Base-by-base conservation (phyloP, 2,888 invertebrate genomes). In the Macrosiphum euphorbiae region DNA sequence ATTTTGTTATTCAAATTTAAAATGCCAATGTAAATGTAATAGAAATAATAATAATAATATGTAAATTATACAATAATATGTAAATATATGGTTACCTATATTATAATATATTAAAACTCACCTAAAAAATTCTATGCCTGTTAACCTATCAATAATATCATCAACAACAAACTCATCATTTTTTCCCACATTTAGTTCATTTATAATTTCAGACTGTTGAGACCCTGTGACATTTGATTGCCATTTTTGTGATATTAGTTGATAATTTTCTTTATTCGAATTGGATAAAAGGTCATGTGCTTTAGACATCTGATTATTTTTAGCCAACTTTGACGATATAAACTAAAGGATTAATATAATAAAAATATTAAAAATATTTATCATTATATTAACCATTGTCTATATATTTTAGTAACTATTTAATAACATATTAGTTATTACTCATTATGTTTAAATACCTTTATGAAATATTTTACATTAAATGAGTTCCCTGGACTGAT, bases 391-490 rank as follows among this genome's bases (percentile, higher is more conserved):
- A 20, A 35, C 35, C 11, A n/a, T 61, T 61, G 3, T 8, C 24
- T 67, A n/a, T 7, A 67, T 35, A 35, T 67, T 67, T 67, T 67
- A 67, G 20, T n/a, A 67, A 67, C 4, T 67, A 61, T 61, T 13
- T 67, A 67, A n/a, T 35, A 35, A 35, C 13, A 35, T 78, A 35
- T 44, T 44, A 44, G n/a, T n/a, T n/a, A n/a, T n/a, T n/a, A n/a
- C n/a, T n/a, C 0, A 55, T 55, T 88, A 35, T 88, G n/a, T 67
- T 52, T 67, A 52, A 52, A 35, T 84, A 93, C 93, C 93, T 93
- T 93, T 16, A 93, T 89, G 28, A 93, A 16, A 58, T 93, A 85
- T 58, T 93, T 93, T 24, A 13, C 35, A 52, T 93, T 93, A 35
- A 88, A 93, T 8, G 93, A 93, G 28, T 84, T 47, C 16, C 35